Evolutionary conservation across 2,797 vertebrate species (phyloP).

Genomic region (Halcyon leucocephala): DNA sequence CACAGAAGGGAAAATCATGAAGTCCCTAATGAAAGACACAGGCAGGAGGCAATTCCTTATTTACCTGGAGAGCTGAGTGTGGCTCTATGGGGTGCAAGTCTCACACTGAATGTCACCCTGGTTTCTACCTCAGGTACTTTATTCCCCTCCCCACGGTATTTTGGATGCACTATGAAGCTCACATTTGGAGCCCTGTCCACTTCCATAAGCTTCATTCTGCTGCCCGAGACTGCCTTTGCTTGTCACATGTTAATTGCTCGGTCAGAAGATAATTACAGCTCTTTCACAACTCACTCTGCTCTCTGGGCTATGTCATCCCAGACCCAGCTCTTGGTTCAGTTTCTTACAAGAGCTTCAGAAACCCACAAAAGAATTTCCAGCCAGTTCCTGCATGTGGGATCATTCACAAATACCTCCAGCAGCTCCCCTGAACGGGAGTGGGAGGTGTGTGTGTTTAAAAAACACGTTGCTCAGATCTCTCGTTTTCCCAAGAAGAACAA

Average conservation of each 20-base stretch:
- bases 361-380: neutral
- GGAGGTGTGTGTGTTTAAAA: neutral
- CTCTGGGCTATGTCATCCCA: neutral
- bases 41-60: neutral
- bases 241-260: constrained; percentile 32
- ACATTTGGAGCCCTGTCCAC: neutral
- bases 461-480: neutral
- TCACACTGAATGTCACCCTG: neutral
- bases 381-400: neutral
- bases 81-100: neutral
- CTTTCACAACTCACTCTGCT: neutral
- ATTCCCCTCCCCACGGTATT: accelerated
- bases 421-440: neutral
- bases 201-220: neutral
- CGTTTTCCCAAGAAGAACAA: neutral
- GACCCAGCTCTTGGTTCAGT: neutral
- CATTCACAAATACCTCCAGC: neutral
- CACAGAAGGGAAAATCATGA: neutral
- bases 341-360: neutral
- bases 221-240: neutral
- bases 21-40: accelerated
- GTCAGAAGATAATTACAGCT: constrained; percentile 10
- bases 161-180: neutral
- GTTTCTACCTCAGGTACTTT: neutral
- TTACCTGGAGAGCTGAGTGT: accelerated